Evolutionary conservation across 2,797 vertebrate genomes (phyloP), one percentile per base, ranked within the genome.

Genomic region (Etheostoma nigrum): DNA sequence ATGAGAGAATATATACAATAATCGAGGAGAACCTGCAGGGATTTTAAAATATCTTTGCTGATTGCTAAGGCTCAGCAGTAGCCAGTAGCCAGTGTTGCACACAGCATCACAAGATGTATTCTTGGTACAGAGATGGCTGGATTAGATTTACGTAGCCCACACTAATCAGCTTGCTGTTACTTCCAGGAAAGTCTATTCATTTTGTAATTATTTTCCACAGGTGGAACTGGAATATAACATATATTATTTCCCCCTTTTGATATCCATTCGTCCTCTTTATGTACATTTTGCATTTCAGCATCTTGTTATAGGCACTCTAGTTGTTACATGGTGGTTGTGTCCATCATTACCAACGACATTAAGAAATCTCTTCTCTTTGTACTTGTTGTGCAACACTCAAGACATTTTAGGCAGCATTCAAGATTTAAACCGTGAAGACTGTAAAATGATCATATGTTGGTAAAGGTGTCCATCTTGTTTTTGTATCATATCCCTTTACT

Each of bases 131-230:
- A 69, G 74, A 42, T 33, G 48, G 16, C 25, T 66, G 72, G 58
- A 65, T 81, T 62, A 72, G 23, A 72, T 63, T 49, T 47, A 62
- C 60, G 48, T 30, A 33, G 66, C 25, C 2, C 25, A 21, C 54
- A 49, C 11, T 80, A 54, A 76, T 72, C 19, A 23, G 30, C 42
- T 64, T 25, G 21, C 27, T 42, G 30, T 21, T 45, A 33, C 47
- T 78, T 61, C 13, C 2, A 64, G 18, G 44, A 61, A 45, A 52
- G 25, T 54, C 58, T 1, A 55, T 19, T 63, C 8, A 51, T 54
- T 52, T 55, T 53, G 6, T 11, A 65, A 57, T 40, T 36, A 69
- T 21, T 67, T 66, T 21, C 30, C 19, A 45, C 4, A 25, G 27
- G n/a, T 23, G 3, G 11, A 16, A 60, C 36, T 9, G 1, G n/a